phyloP scores from a whole-genome alignment of 2,797 vertebrate genomes.

The Cyclura pinguis region DNA sequence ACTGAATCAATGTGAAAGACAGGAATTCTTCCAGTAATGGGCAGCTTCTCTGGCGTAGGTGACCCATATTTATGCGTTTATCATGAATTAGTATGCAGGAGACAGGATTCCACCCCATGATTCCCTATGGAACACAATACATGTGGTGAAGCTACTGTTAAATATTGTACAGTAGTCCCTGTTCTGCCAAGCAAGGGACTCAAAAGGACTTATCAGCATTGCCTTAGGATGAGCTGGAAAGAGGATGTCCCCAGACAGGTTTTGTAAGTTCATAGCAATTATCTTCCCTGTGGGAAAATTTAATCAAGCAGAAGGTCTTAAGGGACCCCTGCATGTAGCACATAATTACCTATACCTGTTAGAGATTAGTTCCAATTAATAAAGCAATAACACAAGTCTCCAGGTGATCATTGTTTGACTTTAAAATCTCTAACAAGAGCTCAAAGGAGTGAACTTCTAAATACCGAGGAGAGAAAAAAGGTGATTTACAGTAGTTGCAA shows the following conservation, averaged over 20 bases:
- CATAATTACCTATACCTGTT: constrained; percentile 60
- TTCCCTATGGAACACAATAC: constrained; percentile 23
- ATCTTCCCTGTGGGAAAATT: constrained; percentile 50
- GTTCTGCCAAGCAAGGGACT: constrained; percentile 30
- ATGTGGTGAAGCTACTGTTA: constrained; percentile 11
- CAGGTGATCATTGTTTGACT: constrained; percentile 41
- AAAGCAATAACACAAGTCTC: constrained; percentile 43
- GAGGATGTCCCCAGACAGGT: background rate
- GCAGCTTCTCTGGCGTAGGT: background rate
- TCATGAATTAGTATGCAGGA: constrained; percentile 7
- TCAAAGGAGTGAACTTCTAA: constrained; percentile 28
- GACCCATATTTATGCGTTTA: constrained; percentile 6
- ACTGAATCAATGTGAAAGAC: constrained; percentile 12
- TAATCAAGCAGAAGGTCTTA: constrained; percentile 67
- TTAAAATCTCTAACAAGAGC: constrained; percentile 22
- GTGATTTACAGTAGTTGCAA: background rate
- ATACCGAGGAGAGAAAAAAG: background rate
- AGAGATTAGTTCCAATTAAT: constrained; percentile 51
- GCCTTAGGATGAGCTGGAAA: constrained; percentile 7
- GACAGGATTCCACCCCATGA: background rate
- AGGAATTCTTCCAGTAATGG: constrained; percentile 2
- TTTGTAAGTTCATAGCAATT: constrained; percentile 58
- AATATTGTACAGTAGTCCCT: background rate
- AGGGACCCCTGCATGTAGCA: constrained; percentile 45
- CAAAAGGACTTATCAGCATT: constrained; percentile 6